Base-by-base conservation (phyloP, 2,888 invertebrate species). In the Apotomis turbidana region DNA sequence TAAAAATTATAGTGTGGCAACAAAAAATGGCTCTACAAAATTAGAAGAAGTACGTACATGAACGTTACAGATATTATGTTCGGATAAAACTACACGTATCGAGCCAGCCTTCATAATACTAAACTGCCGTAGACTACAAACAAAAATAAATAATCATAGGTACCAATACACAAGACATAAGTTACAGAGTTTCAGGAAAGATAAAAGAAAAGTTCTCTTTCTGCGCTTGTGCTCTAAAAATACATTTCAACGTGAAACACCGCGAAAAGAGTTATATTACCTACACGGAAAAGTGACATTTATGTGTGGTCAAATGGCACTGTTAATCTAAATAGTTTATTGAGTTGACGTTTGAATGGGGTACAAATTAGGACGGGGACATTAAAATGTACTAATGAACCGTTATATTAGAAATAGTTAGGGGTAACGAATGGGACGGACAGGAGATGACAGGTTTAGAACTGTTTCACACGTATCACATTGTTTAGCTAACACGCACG, bases 251-350 rank as follows among this genome's bases (percentile, higher is more conserved):
- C 78, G 79, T 80, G 82, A 86, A 87, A 86, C 80, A 79, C 80
- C 79, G 80, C 78, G 76, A 77, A 83, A 87, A 87, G 88, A 91
- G 81, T 86, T 89, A 90, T 90, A 82, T 79, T 80, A n/a, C n/a
- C n/a, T n/a, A 80, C 79, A 84, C 87, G 85, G 88, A 85, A 85
- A 85, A 84, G 81, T 89, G 93, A 91, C 92, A 84, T 86, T 91
- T 86, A 91, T 89, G 87, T 79, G 76, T 80, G 81, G 79, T 85
- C 79, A 80, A 87, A 88, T 83, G 82, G 83, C 76, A 79, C 81
- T 83, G 87, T 89, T 91, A 90, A 92, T 92, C 84, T 81, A 81
- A 85, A 86, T 85, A 81, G 85, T 81, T 84, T 84, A 84, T 85
- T 85, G 81, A 82, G 83, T 78, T 78, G 83, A 81, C 82, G 73